Conservation (phyloP, 2,888 invertebrate genomes). For the Drosophila demipolita region DNA sequence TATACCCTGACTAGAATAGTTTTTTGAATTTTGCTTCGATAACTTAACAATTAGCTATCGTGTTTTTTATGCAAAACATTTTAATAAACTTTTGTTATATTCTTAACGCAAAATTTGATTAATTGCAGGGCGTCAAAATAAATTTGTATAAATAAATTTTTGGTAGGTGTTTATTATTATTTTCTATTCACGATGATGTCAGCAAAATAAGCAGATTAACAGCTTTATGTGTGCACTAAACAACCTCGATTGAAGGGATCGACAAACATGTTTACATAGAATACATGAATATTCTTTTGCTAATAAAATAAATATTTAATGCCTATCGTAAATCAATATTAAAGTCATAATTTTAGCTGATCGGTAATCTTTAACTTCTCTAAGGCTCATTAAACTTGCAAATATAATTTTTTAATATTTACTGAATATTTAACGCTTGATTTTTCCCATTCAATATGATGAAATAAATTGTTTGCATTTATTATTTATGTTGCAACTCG, state of each 20-base stretch:
- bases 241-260: conserved; percentile 13
- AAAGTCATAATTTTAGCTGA: background rate
- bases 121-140: background rate
- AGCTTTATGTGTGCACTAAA: conserved; percentile 25
- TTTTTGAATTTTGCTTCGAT: too few species aligned
- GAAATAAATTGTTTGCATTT: background rate
- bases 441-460: background rate
- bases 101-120: background rate
- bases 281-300: background rate
- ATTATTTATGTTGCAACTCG: background rate
- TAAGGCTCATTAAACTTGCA: background rate
- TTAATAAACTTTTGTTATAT: background rate
- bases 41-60: too few species aligned
- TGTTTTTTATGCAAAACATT: background rate
- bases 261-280: conserved; percentile 9
- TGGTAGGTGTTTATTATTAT: conserved; percentile 30
- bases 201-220: conserved; percentile 8
- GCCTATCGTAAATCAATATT: background rate
- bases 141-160: background rate
- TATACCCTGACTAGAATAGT: background rate
- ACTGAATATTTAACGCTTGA: background rate
- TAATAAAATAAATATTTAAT: background rate
- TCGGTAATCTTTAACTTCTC: background rate
- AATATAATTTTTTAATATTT: background rate
- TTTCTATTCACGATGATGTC: conserved; percentile 40